Evolutionary conservation across 2,797 vertebrate species (phyloP).

Genomic region (Triplophysa bombifrons): DNA sequence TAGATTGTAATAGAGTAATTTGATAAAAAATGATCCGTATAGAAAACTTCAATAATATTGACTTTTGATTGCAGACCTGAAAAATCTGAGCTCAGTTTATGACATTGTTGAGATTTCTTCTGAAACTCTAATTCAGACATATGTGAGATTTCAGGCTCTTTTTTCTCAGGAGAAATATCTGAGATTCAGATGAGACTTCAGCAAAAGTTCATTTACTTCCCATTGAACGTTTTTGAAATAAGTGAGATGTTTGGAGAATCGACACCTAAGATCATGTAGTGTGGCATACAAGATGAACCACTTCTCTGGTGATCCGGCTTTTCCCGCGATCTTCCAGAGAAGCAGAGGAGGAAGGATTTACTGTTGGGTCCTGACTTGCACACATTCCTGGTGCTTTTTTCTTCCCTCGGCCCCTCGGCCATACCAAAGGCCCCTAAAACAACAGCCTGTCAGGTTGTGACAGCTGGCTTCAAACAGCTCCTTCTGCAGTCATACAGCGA

Average conservation of each 20-base stretch:
- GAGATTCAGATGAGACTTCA: too few species aligned
- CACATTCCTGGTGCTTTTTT: conserved; percentile 86
- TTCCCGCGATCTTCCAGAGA: conserved; percentile 59
- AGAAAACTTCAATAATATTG: too few species aligned
- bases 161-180: too few species aligned
- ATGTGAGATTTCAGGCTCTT: too few species aligned
- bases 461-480: conserved; percentile 87
- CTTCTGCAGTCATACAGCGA: conserved; percentile 76
- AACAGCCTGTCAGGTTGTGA: conserved; percentile 87
- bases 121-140: too few species aligned
- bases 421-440: conserved; percentile 86
- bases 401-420: conserved; percentile 79
- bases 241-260: not conserved
- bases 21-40: too few species aligned
- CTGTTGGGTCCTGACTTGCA: conserved; percentile 86
- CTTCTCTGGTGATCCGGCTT: conserved; percentile 52
- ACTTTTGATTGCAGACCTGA: too few species aligned
- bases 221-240: too few species aligned
- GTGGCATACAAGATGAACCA: conserved; percentile 55
- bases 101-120: too few species aligned
- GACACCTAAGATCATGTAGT: conserved; percentile 38
- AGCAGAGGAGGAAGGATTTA: conserved; percentile 84
- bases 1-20: too few species aligned
- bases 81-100: too few species aligned
- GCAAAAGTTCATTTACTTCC: too few species aligned